Evolutionary conservation across 2,113 vertebrate genomes (phyloP).

Genomic region (Grammomys dolichurus): DNA sequence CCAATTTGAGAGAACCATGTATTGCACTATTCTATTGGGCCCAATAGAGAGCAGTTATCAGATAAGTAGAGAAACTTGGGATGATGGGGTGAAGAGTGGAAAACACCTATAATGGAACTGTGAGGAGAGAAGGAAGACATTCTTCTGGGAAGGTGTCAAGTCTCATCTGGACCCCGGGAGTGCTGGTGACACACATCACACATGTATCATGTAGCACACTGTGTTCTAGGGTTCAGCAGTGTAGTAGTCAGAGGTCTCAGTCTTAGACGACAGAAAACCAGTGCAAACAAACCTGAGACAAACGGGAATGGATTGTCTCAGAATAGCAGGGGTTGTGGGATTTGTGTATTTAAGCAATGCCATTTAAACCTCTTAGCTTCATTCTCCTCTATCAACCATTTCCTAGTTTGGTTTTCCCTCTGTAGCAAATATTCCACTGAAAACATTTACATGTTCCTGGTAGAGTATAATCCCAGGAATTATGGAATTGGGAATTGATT

Average conservation of each 20-base stretch:
- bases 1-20: neutral
- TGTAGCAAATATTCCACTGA: constrained; percentile 1
- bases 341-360: neutral
- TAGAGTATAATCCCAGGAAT: neutral
- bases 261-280: neutral
- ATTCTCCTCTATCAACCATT: neutral
- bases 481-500: neutral
- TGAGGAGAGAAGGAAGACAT: neutral
- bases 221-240: neutral
- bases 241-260: neutral
- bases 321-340: neutral
- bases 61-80: neutral
- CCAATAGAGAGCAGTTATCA: neutral
- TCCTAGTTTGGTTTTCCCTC: neutral
- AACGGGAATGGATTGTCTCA: neutral
- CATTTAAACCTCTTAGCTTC: neutral
- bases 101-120: neutral
- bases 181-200: neutral
- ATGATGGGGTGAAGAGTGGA: neutral
- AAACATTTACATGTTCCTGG: neutral
- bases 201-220: neutral
- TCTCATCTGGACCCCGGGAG: neutral
- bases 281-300: neutral
- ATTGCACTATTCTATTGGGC: neutral
- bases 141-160: neutral